These are phyloP conservation scores for Agrilus biguttatus DNA, from an alignment of 2,888 invertebrate species.

Conservation along the genomic window DNA sequence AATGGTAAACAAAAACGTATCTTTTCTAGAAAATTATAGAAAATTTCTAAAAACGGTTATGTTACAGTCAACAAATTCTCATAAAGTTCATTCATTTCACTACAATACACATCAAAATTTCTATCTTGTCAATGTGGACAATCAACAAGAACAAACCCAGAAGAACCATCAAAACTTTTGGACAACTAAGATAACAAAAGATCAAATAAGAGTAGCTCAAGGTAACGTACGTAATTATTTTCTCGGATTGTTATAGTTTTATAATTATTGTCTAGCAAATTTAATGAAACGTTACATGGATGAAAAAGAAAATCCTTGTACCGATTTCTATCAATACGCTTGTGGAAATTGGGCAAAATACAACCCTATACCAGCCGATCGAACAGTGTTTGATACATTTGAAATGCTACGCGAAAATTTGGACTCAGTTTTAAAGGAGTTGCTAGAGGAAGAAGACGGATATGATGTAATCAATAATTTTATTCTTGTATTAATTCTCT, in stretches of 20 bases:
- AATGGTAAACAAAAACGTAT: no score
- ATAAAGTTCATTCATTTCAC: no score
- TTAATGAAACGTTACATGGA: slow-evolving; percentile 72
- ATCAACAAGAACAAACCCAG: neutral
- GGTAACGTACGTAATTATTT: neutral
- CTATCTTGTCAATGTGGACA: no score
- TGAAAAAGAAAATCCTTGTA: slow-evolving; percentile 53
- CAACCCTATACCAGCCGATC: slow-evolving; percentile 79
- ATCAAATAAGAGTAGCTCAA: slow-evolving; percentile 7
- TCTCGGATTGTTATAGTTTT: slow-evolving; percentile 4
- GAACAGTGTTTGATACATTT: slow-evolving; percentile 79
- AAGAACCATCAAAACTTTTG: slow-evolving; percentile 5
- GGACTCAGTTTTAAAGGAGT: slow-evolving; percentile 50
- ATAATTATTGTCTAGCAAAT: slow-evolving; percentile 28
- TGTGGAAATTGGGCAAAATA: slow-evolving; percentile 76
- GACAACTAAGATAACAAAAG: slow-evolving; percentile 5
- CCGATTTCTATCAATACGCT: slow-evolving; percentile 73
- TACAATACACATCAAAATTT: no score
- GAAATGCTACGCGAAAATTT: slow-evolving; percentile 76
- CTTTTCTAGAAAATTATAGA: no score
- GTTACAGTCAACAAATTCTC: no score
- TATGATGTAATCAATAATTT: slow-evolving; percentile 6
- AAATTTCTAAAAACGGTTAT: no score
- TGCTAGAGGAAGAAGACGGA: slow-evolving; percentile 38
- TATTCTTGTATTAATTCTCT: no score